Evolutionary conservation across 2,888 invertebrate species (phyloP).

Genomic region (Copidosoma aretas): DNA sequence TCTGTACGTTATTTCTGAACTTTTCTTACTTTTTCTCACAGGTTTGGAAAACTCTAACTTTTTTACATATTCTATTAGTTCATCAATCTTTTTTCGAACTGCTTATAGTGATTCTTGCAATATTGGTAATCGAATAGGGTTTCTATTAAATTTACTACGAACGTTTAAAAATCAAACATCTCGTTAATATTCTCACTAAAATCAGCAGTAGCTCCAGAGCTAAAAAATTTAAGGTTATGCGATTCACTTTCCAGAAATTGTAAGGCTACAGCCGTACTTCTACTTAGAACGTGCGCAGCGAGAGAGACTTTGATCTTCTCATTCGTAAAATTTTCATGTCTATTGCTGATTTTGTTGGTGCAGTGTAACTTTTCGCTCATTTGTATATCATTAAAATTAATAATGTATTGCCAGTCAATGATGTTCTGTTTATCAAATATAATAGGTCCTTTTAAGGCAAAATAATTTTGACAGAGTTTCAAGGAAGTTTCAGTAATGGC

Average conservation of each 20-base stretch:
- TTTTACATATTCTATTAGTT: too few species aligned
- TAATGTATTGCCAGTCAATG: conserved; percentile 43
- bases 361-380: conserved; percentile 42
- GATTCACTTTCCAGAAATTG: conserved; percentile 30
- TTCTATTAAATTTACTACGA: too few species aligned
- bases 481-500: conserved; percentile 29
- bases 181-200: conserved; percentile 41
- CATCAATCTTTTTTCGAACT: too few species aligned
- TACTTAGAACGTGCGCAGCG: conserved; percentile 42
- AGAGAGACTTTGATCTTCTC: background rate
- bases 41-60: too few species aligned
- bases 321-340: conserved; percentile 41
- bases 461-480: conserved; percentile 22
- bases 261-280: conserved; percentile 41
- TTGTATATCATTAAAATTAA: conserved; percentile 42
- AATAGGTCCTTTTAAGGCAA: conserved; percentile 22
- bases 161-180: conserved; percentile 41
- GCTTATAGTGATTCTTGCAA: too few species aligned
- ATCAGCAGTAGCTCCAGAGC: conserved; percentile 22
- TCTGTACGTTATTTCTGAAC: too few species aligned
- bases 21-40: too few species aligned
- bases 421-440: conserved; percentile 22
- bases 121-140: too few species aligned
- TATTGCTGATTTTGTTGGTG: conserved; percentile 40
- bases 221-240: conserved; percentile 14